These are phyloP conservation scores for Malaclemys terrapin DNA, from an alignment of 2,113 vertebrate species.

Conservation along the genomic window DNA sequence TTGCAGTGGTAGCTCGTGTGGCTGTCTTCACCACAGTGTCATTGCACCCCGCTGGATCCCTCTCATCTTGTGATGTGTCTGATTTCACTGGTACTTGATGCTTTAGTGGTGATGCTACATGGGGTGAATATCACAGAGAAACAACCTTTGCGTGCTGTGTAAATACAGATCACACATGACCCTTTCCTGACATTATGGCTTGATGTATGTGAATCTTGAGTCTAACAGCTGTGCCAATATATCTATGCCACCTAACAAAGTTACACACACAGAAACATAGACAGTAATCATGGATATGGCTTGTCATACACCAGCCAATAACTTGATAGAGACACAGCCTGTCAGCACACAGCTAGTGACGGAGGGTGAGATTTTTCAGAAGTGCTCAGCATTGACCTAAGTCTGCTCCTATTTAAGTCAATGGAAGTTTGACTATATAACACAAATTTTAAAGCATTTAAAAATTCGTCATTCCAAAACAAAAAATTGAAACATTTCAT, in stretches of 20 bases:
- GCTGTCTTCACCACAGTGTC: neutral
- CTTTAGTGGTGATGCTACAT: neutral
- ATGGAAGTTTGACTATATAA: neutral
- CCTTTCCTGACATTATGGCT: neutral
- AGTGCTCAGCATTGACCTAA: neutral
- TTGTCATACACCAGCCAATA: neutral
- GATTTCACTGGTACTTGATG: neutral
- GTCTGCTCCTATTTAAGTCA: neutral
- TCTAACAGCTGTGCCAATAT: neutral
- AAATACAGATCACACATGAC: conserved; percentile 6
- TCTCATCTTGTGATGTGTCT: conserved; percentile 5
- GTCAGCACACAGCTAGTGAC: neutral
- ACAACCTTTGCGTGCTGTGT: neutral
- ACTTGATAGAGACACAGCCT: neutral
- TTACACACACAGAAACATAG: neutral
- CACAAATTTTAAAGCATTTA: neutral
- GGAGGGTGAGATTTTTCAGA: neutral
- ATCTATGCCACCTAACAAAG: neutral
- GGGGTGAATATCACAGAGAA: conserved; percentile 21
- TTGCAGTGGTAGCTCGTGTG: neutral
- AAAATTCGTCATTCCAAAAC: neutral
- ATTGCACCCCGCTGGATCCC: neutral
- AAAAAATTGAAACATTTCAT: neutral
- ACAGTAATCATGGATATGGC: neutral
- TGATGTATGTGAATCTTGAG: neutral